Evolutionary conservation across 1,140 invertebrate genomes (phyloP).

Genomic region (Drosophila sturtevanti): DNA sequence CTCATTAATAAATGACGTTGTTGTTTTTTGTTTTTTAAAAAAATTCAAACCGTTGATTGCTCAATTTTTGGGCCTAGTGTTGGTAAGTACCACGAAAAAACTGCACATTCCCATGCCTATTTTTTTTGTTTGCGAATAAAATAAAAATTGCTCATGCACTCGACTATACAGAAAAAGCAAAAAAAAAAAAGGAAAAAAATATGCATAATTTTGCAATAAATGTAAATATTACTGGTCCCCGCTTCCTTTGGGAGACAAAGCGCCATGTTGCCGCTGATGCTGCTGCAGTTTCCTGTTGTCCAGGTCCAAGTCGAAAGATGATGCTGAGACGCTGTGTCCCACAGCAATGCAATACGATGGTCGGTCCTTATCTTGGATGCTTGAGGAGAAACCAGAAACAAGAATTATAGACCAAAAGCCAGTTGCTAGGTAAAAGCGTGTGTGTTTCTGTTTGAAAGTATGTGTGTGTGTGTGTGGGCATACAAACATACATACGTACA

Average conservation of each 20-base stretch:
- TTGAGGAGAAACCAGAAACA: constrained; percentile 73
- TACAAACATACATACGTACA: constrained; percentile 26
- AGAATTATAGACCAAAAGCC: constrained; percentile 79
- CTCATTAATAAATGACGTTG: constrained; percentile 53
- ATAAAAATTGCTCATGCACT: constrained; percentile 8
- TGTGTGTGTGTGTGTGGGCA: constrained; percentile 24
- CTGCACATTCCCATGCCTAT: background rate
- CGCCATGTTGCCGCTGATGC: constrained; percentile 43
- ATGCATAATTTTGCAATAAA: constrained; percentile 81
- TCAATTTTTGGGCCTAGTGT: constrained; percentile 21
- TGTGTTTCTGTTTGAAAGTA: background rate
- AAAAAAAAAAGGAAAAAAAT: constrained; percentile 46
- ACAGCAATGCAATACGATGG: constrained; percentile 11
- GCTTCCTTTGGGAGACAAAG: constrained; percentile 76
- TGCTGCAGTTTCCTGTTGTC: constrained; percentile 56
- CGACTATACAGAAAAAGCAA: constrained; percentile 1
- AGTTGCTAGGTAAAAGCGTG: constrained; percentile 55
- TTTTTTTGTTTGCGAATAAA: constrained; percentile 33
- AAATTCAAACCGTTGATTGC: constrained; percentile 26
- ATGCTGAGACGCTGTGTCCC: constrained; percentile 45
- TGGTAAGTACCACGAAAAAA: constrained; percentile 6
- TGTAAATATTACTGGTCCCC: constrained; percentile 77
- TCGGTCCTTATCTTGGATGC: constrained; percentile 68
- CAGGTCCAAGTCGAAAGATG: constrained; percentile 34
- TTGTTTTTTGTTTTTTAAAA: constrained; percentile 11